Percentiles rank a stretch among this genome's conserved stretches.
Conservation (phyloP, 2,113 vertebrate species). For the Pangasianodon hypophthalmus region DNA sequence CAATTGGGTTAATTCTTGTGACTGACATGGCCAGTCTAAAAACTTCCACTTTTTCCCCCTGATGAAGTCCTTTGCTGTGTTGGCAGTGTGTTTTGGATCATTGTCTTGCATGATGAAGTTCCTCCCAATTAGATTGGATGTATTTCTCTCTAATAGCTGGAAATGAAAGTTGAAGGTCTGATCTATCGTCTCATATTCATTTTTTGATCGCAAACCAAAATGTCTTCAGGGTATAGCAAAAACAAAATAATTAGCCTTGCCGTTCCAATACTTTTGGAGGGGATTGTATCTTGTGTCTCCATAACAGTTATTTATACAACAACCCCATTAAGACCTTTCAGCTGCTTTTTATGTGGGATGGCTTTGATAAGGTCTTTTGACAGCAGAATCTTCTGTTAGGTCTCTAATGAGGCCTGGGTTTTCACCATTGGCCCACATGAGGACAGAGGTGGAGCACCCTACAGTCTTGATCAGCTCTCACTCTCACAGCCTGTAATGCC, state of each 20-base stretch:
- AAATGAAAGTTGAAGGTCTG: background rate
- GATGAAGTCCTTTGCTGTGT: too few species aligned
- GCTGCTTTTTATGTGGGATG: conserved; percentile 46
- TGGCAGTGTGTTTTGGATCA: too few species aligned
- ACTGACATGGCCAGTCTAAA: too few species aligned
- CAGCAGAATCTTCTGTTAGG: conserved; percentile 42
- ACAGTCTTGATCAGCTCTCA: conserved; percentile 41
- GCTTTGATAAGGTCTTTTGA: conserved; percentile 49
- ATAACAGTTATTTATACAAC: conserved; percentile 47
- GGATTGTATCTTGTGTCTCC: background rate
- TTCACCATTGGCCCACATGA: conserved; percentile 47
- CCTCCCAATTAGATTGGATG: too few species aligned
- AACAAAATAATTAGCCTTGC: background rate
- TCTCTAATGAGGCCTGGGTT: conserved; percentile 51
- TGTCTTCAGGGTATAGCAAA: background rate
- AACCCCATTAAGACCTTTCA: conserved; percentile 47
- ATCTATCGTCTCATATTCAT: background rate
- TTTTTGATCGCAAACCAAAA: background rate
- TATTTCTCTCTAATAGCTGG: background rate
- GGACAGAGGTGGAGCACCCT: conserved; percentile 46
- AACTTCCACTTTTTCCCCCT: too few species aligned
- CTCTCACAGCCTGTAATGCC: conserved; percentile 34
- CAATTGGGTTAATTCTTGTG: too few species aligned
- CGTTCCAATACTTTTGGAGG: background rate
- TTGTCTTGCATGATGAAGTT: too few species aligned